Percentiles rank a stretch among this genome's conserved stretches.
Conservation (phyloP, 92 coral and sea anemone genomes). For the Pocillopora grandis region DNA sequence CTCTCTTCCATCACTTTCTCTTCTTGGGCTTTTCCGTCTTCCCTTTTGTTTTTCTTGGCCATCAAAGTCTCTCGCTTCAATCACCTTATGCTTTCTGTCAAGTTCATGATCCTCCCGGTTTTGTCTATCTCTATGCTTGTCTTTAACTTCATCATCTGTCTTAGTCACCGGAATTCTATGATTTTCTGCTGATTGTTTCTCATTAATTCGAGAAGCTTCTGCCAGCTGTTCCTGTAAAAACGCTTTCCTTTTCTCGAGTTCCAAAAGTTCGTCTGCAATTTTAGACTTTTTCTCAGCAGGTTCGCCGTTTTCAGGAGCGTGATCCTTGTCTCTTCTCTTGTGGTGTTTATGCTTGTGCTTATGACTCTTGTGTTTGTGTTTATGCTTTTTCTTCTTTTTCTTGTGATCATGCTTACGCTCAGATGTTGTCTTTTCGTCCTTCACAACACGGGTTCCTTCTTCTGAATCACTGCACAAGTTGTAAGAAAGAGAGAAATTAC, state of each 20-base stretch:
- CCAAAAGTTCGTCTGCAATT: constrained; percentile 82
- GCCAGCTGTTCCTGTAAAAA: constrained; percentile 93
- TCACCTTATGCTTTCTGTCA: constrained; percentile 12
- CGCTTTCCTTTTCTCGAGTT: constrained; percentile 84
- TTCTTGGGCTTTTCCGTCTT: constrained; percentile 30
- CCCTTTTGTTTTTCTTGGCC: constrained; percentile 21
- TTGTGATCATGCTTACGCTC: constrained; percentile 62
- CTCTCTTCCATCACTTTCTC: constrained; percentile 42
- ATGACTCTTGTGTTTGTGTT: constrained; percentile 81
- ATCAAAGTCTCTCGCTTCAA: constrained; percentile 15
- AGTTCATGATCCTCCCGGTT: constrained; percentile 24
- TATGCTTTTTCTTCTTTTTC: constrained; percentile 83
- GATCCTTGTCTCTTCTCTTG: constrained; percentile 55
- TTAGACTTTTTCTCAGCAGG: constrained; percentile 58
- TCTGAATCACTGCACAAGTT: constrained; percentile 24
- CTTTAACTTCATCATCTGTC: constrained; percentile 33
- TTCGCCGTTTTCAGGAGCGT: constrained; percentile 33
- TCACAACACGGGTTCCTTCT: constrained; percentile 19
- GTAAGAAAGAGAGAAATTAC: neutral
- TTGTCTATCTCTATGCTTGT: constrained; percentile 22
- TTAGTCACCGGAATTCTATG: constrained; percentile 37
- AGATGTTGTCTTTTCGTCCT: constrained; percentile 28
- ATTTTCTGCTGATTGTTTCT: constrained; percentile 9
- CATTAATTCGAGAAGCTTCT: constrained; percentile 15
- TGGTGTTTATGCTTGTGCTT: constrained; percentile 83